phyloP scores from a whole-genome alignment of 92 coral and sea anemone genomes.

The Actinostola sp. region DNA sequence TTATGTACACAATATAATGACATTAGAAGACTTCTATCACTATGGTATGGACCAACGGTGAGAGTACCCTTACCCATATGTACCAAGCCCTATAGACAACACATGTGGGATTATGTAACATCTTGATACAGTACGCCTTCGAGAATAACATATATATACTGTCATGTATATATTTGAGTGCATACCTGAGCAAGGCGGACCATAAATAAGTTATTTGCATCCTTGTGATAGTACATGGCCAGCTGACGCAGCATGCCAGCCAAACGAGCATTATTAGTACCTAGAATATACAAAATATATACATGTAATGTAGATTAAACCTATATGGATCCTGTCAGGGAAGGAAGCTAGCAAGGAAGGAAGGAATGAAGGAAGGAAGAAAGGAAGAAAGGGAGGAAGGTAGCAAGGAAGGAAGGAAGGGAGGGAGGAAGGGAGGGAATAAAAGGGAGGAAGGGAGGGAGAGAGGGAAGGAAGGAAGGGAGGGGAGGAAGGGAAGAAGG shows the following conservation, averaged over 20 bases:
- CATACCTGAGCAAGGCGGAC: constrained; percentile 96
- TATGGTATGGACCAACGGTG: constrained; percentile 94
- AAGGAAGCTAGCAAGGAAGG: too few relatives aligned
- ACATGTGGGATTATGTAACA: too few relatives aligned
- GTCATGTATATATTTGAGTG: background rate
- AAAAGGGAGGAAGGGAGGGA: too few relatives aligned
- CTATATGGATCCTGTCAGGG: too few relatives aligned
- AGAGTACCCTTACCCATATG: constrained; percentile 98
- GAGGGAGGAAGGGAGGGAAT: too few relatives aligned
- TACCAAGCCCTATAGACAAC: constrained; percentile 77
- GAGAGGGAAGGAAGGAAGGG: too few relatives aligned
- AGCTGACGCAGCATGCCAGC: constrained; percentile 97
- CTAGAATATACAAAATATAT: constrained; percentile 19
- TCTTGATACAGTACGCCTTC: too few relatives aligned
- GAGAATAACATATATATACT: background rate
- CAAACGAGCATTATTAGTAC: constrained; percentile 95
- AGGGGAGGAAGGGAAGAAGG: too few relatives aligned
- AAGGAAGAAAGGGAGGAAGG: too few relatives aligned
- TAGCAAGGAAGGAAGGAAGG: too few relatives aligned
- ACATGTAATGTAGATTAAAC: too few relatives aligned
- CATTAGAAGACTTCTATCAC: constrained; percentile 92
- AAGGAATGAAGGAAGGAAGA: too few relatives aligned
- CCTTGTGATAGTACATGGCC: constrained; percentile 98
- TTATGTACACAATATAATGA: constrained; percentile 41
- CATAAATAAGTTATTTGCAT: constrained; percentile 97